Base-by-base conservation (phyloP, 1,140 invertebrate genomes). In the Aphelinus certus region DNA sequence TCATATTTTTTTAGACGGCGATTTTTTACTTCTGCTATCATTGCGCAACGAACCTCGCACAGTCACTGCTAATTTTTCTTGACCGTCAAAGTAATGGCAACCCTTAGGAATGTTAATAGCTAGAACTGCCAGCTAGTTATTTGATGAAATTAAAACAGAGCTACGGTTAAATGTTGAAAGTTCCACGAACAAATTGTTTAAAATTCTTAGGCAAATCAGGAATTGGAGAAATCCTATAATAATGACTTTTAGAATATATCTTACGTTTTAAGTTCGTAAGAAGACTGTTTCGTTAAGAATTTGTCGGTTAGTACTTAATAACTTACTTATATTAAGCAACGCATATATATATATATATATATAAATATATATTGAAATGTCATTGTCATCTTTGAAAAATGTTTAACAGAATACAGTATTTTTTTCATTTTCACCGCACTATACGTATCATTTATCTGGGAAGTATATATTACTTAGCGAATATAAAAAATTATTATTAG, bases 161-260 rank as follows among this genome's bases (percentile, higher is more conserved):
- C 26, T 26, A 26, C 26, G 26, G 92, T 93, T 79, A 91, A 90
- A 76, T 93, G 92, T 26, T 66, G 53, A 65, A 61, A 61, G n/a
- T 61, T 26, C 26, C 26, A 26, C 26, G 26, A 26, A 26, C 26
- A 26, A 26, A 26, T 26, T 26, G 26, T 26, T 70, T 58, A 49
- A 45, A 47, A 65, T 64, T 64, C 58, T 1, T 66, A 73, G 26
- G 46, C 3, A 7, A 64, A 7, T 3, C 65, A 46, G 57, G 71
- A 67, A 61, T 61, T 62, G 42, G 10, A 73, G 67, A 66, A 58
- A 73, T 26, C 26, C 26, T 26, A 26, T 26, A 26, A 26, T 26
- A 26, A 26, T 26, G 26, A 26, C 26, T 26, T 26, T 26, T 26
- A 26, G 26, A 26, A 26, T 26, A 26, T 57, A 58, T 64, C 53